Percentiles rank a stretch among this genome's conserved stretches.
These are phyloP conservation scores for Leptopterna dolabrata DNA, from an alignment of 2,888 invertebrate species.

Conservation along the genomic window DNA sequence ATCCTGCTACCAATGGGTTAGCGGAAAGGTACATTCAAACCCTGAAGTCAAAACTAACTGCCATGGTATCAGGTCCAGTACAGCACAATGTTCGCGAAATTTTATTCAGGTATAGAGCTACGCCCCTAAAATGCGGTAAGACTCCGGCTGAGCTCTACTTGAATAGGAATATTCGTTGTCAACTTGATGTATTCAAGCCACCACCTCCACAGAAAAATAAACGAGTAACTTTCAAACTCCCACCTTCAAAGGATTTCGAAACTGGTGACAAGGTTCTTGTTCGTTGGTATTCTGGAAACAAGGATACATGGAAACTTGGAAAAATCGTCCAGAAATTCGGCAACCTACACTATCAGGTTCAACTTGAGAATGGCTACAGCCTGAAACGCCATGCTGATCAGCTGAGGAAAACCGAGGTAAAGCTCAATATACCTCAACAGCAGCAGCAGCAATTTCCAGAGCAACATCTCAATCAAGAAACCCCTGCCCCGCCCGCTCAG, in stretches of 20 bases:
- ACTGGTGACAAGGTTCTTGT: conserved; percentile 27
- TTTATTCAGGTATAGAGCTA: conserved; percentile 28
- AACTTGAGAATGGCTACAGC: conserved; percentile 44
- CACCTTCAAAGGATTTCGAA: conserved; percentile 22
- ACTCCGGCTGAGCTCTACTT: conserved; percentile 55
- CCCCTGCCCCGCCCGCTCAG: background rate
- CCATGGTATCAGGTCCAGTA: conserved; percentile 41
- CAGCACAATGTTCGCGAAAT: conserved; percentile 15
- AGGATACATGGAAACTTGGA: background rate
- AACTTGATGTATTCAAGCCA: conserved; percentile 44
- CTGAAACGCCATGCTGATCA: conserved; percentile 21
- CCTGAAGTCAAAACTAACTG: conserved; percentile 47
- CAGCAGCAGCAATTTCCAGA: background rate
- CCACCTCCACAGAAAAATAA: background rate
- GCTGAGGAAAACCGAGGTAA: background rate
- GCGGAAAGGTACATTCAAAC: conserved; percentile 60
- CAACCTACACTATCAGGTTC: background rate
- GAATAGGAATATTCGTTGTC: conserved; percentile 44
- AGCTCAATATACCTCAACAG: background rate
- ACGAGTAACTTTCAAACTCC: conserved; percentile 12
- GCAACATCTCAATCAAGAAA: background rate
- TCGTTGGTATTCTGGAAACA: conserved; percentile 25
- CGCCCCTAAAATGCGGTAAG: conserved; percentile 1
- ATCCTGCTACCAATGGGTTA: conserved; percentile 60
- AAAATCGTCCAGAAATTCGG: background rate